phyloP scores from a whole-genome alignment of 2,797 vertebrate species.

The Strix occidentalis region DNA sequence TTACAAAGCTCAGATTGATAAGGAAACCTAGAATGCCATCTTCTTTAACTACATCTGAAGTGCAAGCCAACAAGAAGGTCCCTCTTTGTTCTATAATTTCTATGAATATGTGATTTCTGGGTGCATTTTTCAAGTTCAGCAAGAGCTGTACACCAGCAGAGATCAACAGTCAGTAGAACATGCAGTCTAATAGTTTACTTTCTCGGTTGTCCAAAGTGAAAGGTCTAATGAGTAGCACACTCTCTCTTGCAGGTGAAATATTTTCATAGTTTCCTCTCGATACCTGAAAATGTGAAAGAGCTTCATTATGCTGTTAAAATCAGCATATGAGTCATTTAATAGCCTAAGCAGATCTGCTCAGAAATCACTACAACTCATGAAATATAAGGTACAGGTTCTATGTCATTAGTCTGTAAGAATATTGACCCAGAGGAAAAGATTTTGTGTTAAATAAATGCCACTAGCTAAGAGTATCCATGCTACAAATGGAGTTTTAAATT shows the following conservation, averaged over 20 bases:
- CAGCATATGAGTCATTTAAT: neutral
- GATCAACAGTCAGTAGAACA: neutral
- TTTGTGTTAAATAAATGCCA: neutral
- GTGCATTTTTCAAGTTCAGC: neutral
- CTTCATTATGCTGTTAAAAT: neutral
- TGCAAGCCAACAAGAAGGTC: neutral
- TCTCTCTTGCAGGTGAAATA: neutral
- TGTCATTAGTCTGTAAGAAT: neutral
- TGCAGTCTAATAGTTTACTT: neutral
- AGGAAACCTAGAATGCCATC: neutral
- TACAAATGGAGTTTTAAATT: neutral
- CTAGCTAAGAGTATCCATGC: neutral
- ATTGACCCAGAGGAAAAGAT: neutral
- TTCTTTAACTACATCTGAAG: neutral
- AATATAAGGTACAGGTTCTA: neutral
- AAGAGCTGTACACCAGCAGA: neutral
- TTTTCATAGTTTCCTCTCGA: neutral
- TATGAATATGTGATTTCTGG: neutral
- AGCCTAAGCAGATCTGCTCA: neutral
- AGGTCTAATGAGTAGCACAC: neutral
- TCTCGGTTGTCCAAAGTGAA: neutral
- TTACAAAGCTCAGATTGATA: neutral
- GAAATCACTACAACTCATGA: neutral
- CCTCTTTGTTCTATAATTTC: neutral
- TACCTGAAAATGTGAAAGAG: neutral